Evolutionary conservation across 2,888 invertebrate species (phyloP), one percentile per base, ranked within the genome.

Genomic region (Parochlus steinenii): DNA sequence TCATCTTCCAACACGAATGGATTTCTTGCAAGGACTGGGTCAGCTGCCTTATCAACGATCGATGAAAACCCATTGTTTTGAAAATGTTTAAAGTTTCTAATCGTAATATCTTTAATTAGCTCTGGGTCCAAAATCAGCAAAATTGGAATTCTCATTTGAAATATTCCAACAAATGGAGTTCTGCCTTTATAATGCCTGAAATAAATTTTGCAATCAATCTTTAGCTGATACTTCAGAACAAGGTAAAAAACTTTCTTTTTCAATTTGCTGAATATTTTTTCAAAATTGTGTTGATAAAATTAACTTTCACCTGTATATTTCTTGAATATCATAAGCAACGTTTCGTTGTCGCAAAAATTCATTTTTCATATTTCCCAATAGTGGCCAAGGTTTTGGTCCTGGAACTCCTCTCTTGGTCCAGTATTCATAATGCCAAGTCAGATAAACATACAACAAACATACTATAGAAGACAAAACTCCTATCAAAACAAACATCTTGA

Each of bases 11-110:
- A 41, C 0, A 51, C 39, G 41, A 69, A 64, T 1, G 63, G 63
- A 51, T 64, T 63, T 31, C 56, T 55, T 3, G 55, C 55, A 6
- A 61, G 46, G 5, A 69, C 44, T 0, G 58, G 62, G 35, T 69
- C 68, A 0, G 46, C 40, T 11, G 58, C 48, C 5, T 18, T 18
- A 18, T 17, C 17, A 6, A 30, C 11, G 18, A 19, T 17, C 16
- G 6, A 5, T 17, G 10, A 10, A 3, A 30, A 17, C 30, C 39
- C 42, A 18, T 43, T 44, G 34, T 53, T 49, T 22, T 42, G 43
- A 35, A 47, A 51, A 22, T 36, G 38, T 0, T 46, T 37, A 22
- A 55, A 56, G 15, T 55, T 47, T 32, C 48, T 54, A 12, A 56
- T 48, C 7, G 55, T 37, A 4, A 55, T 40, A 17, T 47, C 44